Evolutionary conservation across 2,113 vertebrate genomes (phyloP).

Genomic region (Columba janthina): DNA sequence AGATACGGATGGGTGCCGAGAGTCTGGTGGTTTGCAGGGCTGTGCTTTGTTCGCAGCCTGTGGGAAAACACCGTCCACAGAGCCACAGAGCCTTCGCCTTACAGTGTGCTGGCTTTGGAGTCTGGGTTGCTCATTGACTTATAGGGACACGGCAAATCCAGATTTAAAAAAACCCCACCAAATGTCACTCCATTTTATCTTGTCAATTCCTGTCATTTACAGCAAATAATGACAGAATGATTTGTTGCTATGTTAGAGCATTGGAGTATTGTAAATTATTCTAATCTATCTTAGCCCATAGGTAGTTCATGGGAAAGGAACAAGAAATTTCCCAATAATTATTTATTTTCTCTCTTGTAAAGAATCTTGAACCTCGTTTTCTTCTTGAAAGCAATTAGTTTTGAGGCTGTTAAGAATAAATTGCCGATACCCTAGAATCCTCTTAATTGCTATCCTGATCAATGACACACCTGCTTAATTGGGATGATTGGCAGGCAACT

Average conservation of each 20-base stretch:
- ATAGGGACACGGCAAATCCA: neutral
- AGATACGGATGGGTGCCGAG: neutral
- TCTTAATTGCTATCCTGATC: slow-evolving; percentile 65
- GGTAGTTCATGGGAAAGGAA: neutral
- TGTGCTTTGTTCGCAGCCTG: neutral
- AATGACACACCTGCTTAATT: slow-evolving; percentile 62
- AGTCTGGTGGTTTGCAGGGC: neutral
- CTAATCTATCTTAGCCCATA: neutral
- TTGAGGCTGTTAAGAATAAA: slow-evolving; percentile 39
- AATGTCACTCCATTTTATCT: neutral
- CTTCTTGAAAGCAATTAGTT: slow-evolving; percentile 48
- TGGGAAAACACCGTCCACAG: no score
- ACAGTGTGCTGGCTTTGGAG: neutral
- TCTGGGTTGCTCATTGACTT: neutral
- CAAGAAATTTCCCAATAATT: neutral
- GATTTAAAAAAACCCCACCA: neutral
- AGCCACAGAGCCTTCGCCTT: neutral
- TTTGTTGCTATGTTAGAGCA: neutral
- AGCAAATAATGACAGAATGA: neutral
- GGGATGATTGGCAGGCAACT: slow-evolving; percentile 59
- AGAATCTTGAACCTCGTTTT: slow-evolving; percentile 22
- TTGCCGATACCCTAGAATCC: slow-evolving; percentile 52
- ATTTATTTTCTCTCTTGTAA: neutral
- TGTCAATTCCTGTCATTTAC: neutral
- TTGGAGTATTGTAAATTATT: neutral